These are phyloP conservation scores for Crypturellus tataupa DNA, from an alignment of 2,797 vertebrate genomes.

Conservation along the genomic window DNA sequence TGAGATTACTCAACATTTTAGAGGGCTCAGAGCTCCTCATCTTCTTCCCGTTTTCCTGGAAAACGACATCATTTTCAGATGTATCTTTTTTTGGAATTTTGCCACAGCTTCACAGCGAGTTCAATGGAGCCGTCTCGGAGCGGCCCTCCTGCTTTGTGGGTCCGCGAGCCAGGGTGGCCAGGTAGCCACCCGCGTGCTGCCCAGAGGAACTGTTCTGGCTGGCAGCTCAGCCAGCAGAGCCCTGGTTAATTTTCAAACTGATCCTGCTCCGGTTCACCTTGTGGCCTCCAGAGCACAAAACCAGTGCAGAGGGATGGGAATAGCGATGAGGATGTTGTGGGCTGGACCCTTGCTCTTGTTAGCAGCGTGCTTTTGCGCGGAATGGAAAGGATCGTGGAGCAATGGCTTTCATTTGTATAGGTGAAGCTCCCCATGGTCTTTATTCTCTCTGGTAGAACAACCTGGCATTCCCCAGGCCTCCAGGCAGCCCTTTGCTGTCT, in stretches of 20 bases:
- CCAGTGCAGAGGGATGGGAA: neutral
- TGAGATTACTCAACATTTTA: neutral
- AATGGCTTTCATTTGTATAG: neutral
- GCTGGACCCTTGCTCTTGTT: neutral
- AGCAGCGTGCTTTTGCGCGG: neutral
- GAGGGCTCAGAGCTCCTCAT: neutral
- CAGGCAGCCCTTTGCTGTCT: neutral
- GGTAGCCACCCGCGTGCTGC: neutral
- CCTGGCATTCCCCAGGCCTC: constrained; percentile 8
- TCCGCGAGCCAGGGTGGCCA: neutral
- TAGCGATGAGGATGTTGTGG: neutral
- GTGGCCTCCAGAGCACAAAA: neutral
- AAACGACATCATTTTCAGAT: neutral
- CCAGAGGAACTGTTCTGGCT: neutral
- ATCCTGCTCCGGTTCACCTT: neutral
- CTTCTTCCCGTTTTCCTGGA: neutral
- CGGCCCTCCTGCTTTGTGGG: neutral
- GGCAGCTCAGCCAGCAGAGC: neutral
- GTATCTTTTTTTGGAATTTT: neutral
- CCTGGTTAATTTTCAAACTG: neutral
- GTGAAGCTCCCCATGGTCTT: neutral
- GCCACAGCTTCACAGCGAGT: neutral
- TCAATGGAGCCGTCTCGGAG: neutral
- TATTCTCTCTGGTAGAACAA: neutral
- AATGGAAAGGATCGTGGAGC: neutral